Percentiles rank a stretch among this genome's conserved stretches.
Conservation (phyloP, 2,113 vertebrate genomes). For the Gobiocypris rarus region DNA sequence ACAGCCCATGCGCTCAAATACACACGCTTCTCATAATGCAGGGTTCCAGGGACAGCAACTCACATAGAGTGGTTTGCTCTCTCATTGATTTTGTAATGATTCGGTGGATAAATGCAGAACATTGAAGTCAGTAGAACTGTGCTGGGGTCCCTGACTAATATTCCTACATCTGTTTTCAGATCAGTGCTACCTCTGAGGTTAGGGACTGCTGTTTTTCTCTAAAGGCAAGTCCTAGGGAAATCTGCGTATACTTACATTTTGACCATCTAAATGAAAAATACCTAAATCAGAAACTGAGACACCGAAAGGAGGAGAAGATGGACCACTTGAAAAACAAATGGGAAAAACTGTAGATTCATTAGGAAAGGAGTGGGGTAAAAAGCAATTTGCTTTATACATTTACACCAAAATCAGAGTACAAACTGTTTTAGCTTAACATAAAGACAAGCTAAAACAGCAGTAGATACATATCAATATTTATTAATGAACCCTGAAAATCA, state of each 20-base stretch:
- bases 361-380: neutral
- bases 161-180: neutral
- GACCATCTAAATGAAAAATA: neutral
- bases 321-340: neutral
- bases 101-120: constrained; percentile 16
- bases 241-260: neutral
- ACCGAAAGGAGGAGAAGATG: neutral
- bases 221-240: neutral
- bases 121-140: constrained; percentile 7
- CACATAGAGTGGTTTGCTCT: neutral
- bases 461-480: no score
- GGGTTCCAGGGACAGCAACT: neutral
- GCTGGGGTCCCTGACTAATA: constrained; percentile 27
- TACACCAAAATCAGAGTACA: no score
- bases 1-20: neutral
- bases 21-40: neutral
- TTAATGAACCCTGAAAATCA: no score
- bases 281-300: neutral
- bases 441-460: no score
- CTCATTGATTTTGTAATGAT: constrained; percentile 26
- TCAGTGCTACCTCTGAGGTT: neutral
- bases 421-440: no score
- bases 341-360: neutral
- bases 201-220: constrained; percentile 11
- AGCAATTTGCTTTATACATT: no score